Evolutionary conservation across 2,113 vertebrate species (phyloP).

Genomic region (Pygoscelis antarcticus): DNA sequence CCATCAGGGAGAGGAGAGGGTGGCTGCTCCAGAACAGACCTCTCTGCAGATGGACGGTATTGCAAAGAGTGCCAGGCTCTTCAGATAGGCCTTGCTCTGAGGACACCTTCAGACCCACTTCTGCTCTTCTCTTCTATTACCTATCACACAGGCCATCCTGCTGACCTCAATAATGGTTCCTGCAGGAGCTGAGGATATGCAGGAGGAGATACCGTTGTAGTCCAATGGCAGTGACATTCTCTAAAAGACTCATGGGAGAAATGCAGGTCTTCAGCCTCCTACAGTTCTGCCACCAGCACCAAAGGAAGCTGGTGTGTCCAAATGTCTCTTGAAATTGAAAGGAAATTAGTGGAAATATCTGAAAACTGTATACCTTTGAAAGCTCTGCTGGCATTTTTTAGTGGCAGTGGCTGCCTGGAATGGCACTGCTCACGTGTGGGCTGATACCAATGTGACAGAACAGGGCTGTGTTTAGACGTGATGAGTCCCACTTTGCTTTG

Average conservation of each 20-base stretch:
- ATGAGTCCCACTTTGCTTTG: not conserved
- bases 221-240: not conserved
- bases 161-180: not conserved
- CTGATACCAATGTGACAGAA: not conserved
- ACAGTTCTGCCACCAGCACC: not conserved
- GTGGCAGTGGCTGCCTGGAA: not conserved
- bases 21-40: not conserved
- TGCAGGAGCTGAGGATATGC: not conserved
- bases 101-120: not conserved
- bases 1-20: not conserved
- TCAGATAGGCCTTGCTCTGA: not conserved
- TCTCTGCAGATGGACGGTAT: not conserved
- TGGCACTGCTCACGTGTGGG: fast-evolving
- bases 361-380: not conserved
- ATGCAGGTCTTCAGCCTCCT: not conserved
- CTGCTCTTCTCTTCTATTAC: not conserved
- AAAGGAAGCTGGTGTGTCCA: not conserved
- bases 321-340: not conserved
- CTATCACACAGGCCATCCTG: not conserved
- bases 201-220: fast-evolving
- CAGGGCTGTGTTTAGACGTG: not conserved
- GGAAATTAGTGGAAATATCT: not conserved
- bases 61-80: not conserved
- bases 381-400: not conserved
- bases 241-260: not conserved